phyloP scores from a whole-genome alignment of 2,113 vertebrate species.

The Salvator merianae region DNA sequence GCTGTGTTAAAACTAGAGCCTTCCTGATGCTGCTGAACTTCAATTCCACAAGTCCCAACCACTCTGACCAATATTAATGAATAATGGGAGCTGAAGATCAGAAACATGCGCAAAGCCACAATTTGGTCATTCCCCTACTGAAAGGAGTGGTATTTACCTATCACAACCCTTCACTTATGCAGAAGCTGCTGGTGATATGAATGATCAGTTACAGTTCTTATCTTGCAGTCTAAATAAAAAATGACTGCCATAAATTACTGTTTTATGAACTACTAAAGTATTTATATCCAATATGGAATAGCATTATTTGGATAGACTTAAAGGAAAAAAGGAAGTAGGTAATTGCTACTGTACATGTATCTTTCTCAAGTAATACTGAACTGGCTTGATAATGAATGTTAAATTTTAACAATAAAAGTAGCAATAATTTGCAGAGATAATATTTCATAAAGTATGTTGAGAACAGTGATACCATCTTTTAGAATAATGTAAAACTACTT shows the following conservation, averaged over 20 bases:
- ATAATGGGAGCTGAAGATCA: too few species aligned
- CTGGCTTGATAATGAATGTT: neutral
- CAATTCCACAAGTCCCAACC: too few species aligned
- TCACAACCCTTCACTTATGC: too few species aligned
- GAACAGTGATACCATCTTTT: neutral
- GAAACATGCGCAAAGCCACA: too few species aligned
- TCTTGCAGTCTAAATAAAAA: neutral
- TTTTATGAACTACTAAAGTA: neutral
- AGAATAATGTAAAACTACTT: neutral
- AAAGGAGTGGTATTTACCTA: too few species aligned
- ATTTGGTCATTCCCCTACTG: too few species aligned
- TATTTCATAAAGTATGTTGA: neutral
- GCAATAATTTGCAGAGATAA: constrained; percentile 17
- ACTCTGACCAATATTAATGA: too few species aligned
- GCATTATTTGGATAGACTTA: neutral
- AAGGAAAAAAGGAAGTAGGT: neutral
- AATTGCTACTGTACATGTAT: neutral
- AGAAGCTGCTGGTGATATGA: too few species aligned
- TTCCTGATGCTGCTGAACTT: too few species aligned
- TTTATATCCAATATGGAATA: neutral
- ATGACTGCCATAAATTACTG: neutral
- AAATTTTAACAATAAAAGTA: constrained; percentile 39
- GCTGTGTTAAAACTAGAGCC: too few species aligned
- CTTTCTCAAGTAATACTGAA: constrained; percentile 9
- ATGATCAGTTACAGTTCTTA: neutral